Percentiles rank a stretch among this genome's conserved stretches.
These are phyloP conservation scores for Aleiodes alternator DNA, from an alignment of 2,888 invertebrate genomes.

Conservation along the genomic window DNA sequence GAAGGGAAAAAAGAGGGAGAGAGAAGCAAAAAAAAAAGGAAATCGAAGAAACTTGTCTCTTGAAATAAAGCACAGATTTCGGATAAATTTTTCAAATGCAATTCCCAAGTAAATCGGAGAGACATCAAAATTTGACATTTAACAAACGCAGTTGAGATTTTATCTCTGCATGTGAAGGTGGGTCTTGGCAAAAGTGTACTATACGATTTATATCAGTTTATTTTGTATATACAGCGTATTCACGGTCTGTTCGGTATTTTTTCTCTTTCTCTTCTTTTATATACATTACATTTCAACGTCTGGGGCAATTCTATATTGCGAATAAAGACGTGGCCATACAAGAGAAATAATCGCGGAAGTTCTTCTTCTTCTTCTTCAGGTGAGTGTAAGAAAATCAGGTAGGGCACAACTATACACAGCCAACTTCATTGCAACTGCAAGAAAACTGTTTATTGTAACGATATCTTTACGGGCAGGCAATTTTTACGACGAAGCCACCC, in stretches of 20 bases:
- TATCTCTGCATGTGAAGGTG: constrained; percentile 9
- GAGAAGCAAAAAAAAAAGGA: not conserved
- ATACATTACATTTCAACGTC: constrained; percentile 19
- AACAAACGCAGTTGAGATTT: constrained; percentile 25
- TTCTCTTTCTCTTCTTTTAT: not conserved
- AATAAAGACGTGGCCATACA: constrained; percentile 35
- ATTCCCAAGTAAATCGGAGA: not conserved
- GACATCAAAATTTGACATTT: constrained; percentile 20
- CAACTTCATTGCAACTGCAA: constrained; percentile 41
- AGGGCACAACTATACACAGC: not conserved
- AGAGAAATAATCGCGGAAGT: constrained; percentile 70
- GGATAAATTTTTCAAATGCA: constrained; percentile 25
- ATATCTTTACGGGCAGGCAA: constrained; percentile 75
- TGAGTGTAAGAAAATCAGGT: no score
- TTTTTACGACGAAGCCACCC: constrained; percentile 73
- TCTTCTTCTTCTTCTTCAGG: constrained; percentile 51
- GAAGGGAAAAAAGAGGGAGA: not conserved
- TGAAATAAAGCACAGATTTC: constrained; percentile 16
- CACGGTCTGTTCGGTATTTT: constrained; percentile 28
- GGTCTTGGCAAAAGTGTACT: constrained; percentile 23
- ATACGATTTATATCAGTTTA: constrained; percentile 22
- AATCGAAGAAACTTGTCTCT: constrained; percentile 25
- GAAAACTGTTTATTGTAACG: constrained; percentile 61
- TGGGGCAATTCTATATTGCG: constrained; percentile 6
- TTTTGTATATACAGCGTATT: constrained; percentile 19